A percentile compares a stretch with the other conserved stretches of the same genome.
phyloP scores from a whole-genome alignment of 30 jellyfish, hydroid and myxozoan species.

The Euphysa ruthae region DNA sequence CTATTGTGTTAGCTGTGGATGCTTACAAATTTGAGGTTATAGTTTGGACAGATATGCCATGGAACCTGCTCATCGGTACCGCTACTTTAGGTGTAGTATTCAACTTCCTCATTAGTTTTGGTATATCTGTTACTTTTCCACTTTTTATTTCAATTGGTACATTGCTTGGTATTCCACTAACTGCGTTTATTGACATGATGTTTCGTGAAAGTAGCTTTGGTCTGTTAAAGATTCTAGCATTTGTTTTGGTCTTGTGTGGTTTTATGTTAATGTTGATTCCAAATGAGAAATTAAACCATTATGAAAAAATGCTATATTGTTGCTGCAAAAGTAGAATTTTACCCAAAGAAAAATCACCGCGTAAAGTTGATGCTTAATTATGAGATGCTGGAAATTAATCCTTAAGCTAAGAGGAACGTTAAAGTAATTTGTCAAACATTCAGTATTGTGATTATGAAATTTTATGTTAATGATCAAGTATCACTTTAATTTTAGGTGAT shows the following conservation, averaged over 20 bases:
- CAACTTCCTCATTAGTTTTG: constrained; percentile 69
- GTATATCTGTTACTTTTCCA: constrained; percentile 83
- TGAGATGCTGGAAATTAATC: too few relatives aligned
- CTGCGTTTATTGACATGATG: constrained; percentile 58
- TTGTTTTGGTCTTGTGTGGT: constrained; percentile 58
- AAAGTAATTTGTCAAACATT: too few relatives aligned
- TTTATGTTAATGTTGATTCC: constrained; percentile 75
- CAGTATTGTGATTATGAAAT: too few relatives aligned
- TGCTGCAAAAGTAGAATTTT: too few relatives aligned
- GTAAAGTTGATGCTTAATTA: too few relatives aligned
- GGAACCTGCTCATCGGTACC: constrained; percentile 55
- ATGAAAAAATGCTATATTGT: constrained; percentile 41
- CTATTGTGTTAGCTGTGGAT: constrained; percentile 47
- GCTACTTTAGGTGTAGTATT: constrained; percentile 52
- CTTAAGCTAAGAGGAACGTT: too few relatives aligned
- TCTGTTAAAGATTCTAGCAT: constrained; percentile 39
- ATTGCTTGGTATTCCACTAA: constrained; percentile 76
- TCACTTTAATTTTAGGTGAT: too few relatives aligned
- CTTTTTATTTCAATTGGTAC: constrained; percentile 78
- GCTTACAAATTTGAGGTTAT: constrained; percentile 36
- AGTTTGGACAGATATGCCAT: constrained; percentile 55
- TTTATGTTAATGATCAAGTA: too few relatives aligned
- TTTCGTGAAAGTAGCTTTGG: constrained; percentile 57
- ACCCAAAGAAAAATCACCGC: too few relatives aligned
- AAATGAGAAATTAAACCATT: constrained; percentile 28